phyloP scores from a whole-genome alignment of 2,797 vertebrate species.

The Periophthalmus magnuspinnatus region DNA sequence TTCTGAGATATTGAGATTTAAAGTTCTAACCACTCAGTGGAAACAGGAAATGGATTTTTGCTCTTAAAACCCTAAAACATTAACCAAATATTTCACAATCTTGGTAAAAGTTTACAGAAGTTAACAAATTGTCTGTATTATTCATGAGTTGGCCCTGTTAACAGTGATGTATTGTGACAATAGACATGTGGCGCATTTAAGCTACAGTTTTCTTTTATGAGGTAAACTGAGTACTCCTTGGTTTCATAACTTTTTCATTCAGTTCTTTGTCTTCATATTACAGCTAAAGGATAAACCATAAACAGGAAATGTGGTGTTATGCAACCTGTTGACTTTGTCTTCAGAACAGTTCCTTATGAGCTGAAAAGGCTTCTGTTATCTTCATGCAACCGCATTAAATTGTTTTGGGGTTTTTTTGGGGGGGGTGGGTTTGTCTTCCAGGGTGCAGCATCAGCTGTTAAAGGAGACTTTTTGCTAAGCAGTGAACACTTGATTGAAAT shows the following conservation, averaged over 20 bases:
- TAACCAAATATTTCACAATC: no score
- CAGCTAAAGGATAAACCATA: neutral
- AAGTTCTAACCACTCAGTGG: no score
- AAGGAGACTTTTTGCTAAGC: slow-evolving; percentile 96
- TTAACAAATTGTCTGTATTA: neutral
- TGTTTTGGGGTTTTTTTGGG: no score
- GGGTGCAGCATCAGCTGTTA: slow-evolving; percentile 90
- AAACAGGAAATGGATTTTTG: no score
- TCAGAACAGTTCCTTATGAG: neutral
- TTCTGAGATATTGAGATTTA: no score
- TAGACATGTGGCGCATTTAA: neutral
- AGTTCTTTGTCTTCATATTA: neutral
- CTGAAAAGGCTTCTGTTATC: neutral
- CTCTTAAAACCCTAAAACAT: no score
- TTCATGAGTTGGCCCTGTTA: neutral
- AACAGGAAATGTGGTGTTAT: slow-evolving; percentile 1
- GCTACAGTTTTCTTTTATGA: neutral
- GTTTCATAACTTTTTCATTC: neutral
- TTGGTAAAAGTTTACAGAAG: no score
- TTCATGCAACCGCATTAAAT: neutral
- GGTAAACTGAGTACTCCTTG: neutral
- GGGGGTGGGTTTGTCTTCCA: no score
- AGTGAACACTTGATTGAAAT: slow-evolving; percentile 96
- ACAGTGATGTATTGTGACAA: neutral
- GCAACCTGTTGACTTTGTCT: neutral